These are phyloP conservation scores for Tenthredo scrophulariae DNA, from an alignment of 2,888 invertebrate species.

Conservation along the genomic window DNA sequence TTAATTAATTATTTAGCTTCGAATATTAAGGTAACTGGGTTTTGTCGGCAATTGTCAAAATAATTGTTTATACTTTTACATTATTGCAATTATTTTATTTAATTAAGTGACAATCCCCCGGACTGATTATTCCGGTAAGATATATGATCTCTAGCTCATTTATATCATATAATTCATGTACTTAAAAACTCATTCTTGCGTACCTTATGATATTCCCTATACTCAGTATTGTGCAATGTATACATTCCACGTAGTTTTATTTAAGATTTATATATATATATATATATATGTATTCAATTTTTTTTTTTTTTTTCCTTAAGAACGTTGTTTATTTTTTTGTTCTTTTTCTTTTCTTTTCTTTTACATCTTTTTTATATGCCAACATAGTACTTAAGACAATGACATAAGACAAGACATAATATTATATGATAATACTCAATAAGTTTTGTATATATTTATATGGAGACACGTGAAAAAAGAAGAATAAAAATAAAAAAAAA, in stretches of 20 bases:
- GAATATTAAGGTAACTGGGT: conserved; percentile 39
- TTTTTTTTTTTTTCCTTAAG: conserved; percentile 53
- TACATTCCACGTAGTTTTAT: conserved; percentile 71
- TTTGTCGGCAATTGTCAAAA: conserved; percentile 51
- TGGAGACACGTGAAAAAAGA: conserved; percentile 71
- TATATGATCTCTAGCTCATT: conserved; percentile 74
- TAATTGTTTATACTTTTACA: conserved; percentile 26
- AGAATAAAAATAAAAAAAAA: conserved; percentile 66
- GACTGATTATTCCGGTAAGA: conserved; percentile 64
- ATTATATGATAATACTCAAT: conserved; percentile 70
- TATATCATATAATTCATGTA: conserved; percentile 55
- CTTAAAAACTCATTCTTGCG: conserved; percentile 60
- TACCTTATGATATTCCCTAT: conserved; percentile 65
- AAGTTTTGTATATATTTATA: conserved; percentile 77
- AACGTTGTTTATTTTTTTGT: conserved; percentile 38
- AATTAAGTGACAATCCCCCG: conserved; percentile 54
- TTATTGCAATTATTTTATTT: conserved; percentile 50
- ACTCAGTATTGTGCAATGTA: conserved; percentile 76
- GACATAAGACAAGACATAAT: conserved; percentile 61
- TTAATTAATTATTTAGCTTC: conserved; percentile 19
- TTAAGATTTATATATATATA: too few relatives aligned
- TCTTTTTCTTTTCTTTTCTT: conserved; percentile 55
- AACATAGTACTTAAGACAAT: conserved; percentile 56
- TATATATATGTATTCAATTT: too few relatives aligned
- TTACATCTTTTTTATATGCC: conserved; percentile 68